Evolutionary conservation across 1,140 invertebrate genomes (phyloP).

Genomic region (Cyrtorhinus lividipennis): DNA sequence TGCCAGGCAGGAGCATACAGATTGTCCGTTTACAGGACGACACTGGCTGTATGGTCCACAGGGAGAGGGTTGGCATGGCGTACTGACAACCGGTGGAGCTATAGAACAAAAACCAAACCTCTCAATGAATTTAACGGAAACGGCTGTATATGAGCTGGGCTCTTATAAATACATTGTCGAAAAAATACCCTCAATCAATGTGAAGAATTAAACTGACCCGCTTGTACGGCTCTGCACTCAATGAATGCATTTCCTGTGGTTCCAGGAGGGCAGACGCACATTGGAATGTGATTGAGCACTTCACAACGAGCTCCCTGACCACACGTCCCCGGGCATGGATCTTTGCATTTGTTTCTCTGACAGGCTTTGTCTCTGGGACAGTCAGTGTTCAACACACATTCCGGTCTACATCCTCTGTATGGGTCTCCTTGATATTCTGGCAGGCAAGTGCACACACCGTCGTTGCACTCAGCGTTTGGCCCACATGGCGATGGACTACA

Average conservation of each 20-base stretch:
- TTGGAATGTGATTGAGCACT: slow-evolving; percentile 45
- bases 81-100: slow-evolving; percentile 24
- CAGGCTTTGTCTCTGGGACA: slow-evolving; percentile 50
- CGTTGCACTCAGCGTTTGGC: slow-evolving; percentile 48
- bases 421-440: slow-evolving; percentile 46
- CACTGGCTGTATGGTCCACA: slow-evolving; percentile 45
- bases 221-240: slow-evolving; percentile 39
- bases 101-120: background rate
- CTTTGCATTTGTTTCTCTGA: slow-evolving; percentile 53
- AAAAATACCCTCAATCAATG: background rate
- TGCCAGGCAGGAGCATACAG: slow-evolving; percentile 49
- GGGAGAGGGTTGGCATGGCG: slow-evolving; percentile 37
- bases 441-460: slow-evolving; percentile 41
- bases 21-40: slow-evolving; percentile 40
- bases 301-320: slow-evolving; percentile 51
- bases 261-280: slow-evolving; percentile 49
- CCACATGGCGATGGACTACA: slow-evolving; percentile 62
- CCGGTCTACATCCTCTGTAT: slow-evolving; percentile 43
- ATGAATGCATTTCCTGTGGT: slow-evolving; percentile 59
- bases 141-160: no score
- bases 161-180: background rate
- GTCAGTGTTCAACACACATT: slow-evolving; percentile 47
- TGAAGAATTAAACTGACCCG: slow-evolving; percentile 34
- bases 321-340: slow-evolving; percentile 60
- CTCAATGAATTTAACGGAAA: background rate